These are phyloP conservation scores for Osmoderma eremita DNA, from an alignment of 2,888 invertebrate genomes.

Conservation along the genomic window DNA sequence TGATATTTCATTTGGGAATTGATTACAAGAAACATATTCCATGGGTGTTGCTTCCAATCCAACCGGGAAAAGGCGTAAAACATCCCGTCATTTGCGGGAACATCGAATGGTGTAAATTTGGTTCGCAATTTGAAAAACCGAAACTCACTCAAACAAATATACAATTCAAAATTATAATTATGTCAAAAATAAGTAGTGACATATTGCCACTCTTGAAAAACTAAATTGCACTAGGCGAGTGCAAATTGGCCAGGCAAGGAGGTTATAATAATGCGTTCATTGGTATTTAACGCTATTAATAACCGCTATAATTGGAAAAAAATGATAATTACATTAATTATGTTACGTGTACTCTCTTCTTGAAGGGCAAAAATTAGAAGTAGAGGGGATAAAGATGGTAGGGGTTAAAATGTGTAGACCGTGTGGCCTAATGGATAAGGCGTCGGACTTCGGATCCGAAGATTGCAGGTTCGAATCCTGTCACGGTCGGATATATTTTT, in stretches of 20 bases:
- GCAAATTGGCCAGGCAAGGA: too few species aligned
- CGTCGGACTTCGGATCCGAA: conserved; percentile 73
- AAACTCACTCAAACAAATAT: conserved; percentile 63
- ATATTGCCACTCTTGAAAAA: too few species aligned
- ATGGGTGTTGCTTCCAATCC: conserved; percentile 63
- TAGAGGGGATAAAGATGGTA: too few species aligned
- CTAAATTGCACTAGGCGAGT: too few species aligned
- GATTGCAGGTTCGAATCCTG: conserved; percentile 71
- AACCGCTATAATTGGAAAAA: too few species aligned
- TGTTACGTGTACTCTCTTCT: too few species aligned
- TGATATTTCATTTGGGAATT: conserved; percentile 54
- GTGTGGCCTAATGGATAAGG: conserved; percentile 77
- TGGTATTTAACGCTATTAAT: too few species aligned
- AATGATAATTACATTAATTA: too few species aligned
- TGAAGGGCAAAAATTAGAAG: too few species aligned
- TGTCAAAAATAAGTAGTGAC: conserved; percentile 25
- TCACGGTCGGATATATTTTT: conserved; percentile 64
- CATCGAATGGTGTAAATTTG: conserved; percentile 66
- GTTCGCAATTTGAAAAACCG: conserved; percentile 66
- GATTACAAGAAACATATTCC: conserved; percentile 60
- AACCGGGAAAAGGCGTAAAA: conserved; percentile 61
- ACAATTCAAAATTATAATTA: conserved; percentile 39
- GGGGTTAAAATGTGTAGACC: conserved; percentile 59
- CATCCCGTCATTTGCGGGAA: conserved; percentile 53
- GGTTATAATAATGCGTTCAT: too few species aligned